phyloP scores from a whole-genome alignment of 2,888 invertebrate genomes.

The Endomychus coccineus region DNA sequence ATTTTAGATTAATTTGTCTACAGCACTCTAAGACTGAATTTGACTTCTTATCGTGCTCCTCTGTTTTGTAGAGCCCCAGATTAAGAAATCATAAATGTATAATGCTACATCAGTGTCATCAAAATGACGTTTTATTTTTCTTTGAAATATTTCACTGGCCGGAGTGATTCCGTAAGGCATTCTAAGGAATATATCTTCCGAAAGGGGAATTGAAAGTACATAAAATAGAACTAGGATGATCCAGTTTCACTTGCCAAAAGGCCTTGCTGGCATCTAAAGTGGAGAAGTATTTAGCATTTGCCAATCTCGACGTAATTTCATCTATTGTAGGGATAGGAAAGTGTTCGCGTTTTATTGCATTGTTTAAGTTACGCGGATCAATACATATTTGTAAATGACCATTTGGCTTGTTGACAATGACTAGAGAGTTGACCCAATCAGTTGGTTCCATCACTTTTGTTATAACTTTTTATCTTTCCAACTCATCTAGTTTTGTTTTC shows the following conservation, averaged over 20 bases:
- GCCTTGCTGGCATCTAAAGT: constrained; percentile 1
- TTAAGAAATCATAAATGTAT: constrained; percentile 2
- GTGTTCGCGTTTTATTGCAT: background rate
- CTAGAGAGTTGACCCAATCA: constrained; percentile 6
- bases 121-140: constrained; percentile 4
- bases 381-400: constrained; percentile 4
- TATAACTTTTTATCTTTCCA: constrained; percentile 1
- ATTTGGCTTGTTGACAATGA: constrained; percentile 3
- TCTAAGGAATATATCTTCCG: background rate
- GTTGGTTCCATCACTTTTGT: constrained; percentile 3
- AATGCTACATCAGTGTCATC: constrained; percentile 1
- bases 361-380: constrained; percentile 1
- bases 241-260: constrained; percentile 5
- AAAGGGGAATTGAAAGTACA: constrained; percentile 3
- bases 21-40: background rate
- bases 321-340: constrained; percentile 2
- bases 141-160: background rate
- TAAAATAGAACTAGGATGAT: background rate
- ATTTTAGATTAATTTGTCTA: background rate
- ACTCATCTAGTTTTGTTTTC: background rate
- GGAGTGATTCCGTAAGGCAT: background rate
- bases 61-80: background rate
- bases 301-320: constrained; percentile 1
- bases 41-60: background rate
- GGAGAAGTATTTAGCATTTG: background rate